A percentile compares a stretch with the other conserved stretches of the same genome.
These are phyloP conservation scores for Orycteropus afer DNA, from an alignment of 2,113 vertebrate species.

Conservation along the genomic window DNA sequence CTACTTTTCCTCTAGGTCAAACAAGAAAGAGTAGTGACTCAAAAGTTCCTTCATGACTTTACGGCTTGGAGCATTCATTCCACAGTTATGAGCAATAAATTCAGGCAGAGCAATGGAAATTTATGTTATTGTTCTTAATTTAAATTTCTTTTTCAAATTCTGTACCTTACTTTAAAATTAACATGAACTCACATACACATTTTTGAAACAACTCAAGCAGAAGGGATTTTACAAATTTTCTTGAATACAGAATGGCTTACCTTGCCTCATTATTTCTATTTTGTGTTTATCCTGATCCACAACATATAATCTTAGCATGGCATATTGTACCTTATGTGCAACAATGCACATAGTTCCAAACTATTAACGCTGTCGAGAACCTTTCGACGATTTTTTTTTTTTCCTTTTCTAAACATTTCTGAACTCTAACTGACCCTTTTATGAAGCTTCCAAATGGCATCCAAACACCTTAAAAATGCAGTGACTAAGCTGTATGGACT, in stretches of 20 bases:
- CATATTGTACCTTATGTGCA: conserved; percentile 16
- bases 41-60: conserved; percentile 61
- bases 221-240: neutral
- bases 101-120: conserved; percentile 18
- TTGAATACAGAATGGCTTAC: neutral
- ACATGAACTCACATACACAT: neutral
- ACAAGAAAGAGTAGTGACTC: conserved; percentile 72
- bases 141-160: conserved; percentile 31
- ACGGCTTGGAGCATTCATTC: neutral
- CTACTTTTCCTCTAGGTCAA: neutral
- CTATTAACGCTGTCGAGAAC: conserved; percentile 57
- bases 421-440: conserved; percentile 87
- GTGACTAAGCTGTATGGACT: conserved; percentile 66
- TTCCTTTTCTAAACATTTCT: conserved; percentile 85
- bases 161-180: conserved; percentile 19
- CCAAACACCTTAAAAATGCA: conserved; percentile 81
- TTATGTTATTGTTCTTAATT: conserved; percentile 27
- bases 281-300: neutral
- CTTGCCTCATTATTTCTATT: neutral
- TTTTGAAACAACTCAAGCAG: neutral
- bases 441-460: conserved; percentile 76
- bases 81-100: conserved; percentile 62
- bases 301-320: neutral
- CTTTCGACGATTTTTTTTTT: conserved; percentile 72
- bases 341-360: conserved; percentile 60